These are phyloP conservation scores for Isurus oxyrinchus DNA, from an alignment of 2,113 vertebrate species.

Conservation along the genomic window DNA sequence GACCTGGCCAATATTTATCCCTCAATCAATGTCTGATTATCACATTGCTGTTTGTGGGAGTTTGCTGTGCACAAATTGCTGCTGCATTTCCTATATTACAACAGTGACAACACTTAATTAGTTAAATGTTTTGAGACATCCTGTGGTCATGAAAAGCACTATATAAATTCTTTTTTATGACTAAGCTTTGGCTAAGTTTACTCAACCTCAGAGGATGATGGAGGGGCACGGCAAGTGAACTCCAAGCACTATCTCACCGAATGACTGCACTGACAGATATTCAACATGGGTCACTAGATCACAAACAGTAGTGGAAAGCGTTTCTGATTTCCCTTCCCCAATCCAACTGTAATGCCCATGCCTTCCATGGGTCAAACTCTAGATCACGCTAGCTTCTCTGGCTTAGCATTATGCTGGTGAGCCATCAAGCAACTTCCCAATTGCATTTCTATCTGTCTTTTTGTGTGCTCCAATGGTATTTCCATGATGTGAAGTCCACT, in stretches of 20 bases:
- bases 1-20: background rate
- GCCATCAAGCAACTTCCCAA: background rate
- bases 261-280: background rate
- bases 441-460: background rate
- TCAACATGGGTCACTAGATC: background rate
- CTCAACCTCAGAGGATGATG: background rate
- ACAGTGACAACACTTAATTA: background rate
- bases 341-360: background rate
- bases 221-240: background rate
- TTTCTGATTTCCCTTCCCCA: background rate
- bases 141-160: background rate
- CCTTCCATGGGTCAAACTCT: background rate
- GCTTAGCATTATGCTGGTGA: background rate
- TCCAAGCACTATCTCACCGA: background rate
- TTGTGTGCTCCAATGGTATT: background rate
- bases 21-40: background rate
- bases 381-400: background rate
- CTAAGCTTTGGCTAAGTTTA: background rate
- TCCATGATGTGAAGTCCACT: background rate
- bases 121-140: background rate
- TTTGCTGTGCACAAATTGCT: background rate
- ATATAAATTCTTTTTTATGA: background rate
- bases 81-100: background rate
- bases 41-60: background rate
- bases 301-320: background rate